A percentile compares a stretch with the other conserved stretches of the same genome.
Evolutionary conservation across 1,140 invertebrate species (phyloP).

Genomic region (Caenorhabditis elegans): DNA sequence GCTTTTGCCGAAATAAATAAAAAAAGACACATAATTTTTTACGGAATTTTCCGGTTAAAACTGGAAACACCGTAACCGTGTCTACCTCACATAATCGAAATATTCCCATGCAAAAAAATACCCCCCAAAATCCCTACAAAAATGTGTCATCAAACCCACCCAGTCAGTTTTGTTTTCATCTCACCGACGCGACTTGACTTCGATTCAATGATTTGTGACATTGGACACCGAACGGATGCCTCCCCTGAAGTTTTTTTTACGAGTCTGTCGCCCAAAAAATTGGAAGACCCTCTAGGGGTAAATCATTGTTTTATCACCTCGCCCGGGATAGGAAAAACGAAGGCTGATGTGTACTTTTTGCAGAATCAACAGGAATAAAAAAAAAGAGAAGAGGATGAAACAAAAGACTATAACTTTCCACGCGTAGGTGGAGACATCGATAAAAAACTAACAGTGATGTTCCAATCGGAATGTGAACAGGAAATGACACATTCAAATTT

Average conservation of each 20-base stretch:
- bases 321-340: neutral
- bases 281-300: neutral
- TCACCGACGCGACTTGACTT: neutral
- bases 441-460: too few relatives aligned
- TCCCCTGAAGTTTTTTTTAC: neutral
- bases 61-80: too few relatives aligned
- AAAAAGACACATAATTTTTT: too few relatives aligned
- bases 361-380: too few relatives aligned
- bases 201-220: constrained; percentile 27
- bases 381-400: neutral
- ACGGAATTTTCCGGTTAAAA: too few relatives aligned
- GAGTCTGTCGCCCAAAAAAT: constrained; percentile 1
- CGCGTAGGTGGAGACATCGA: neutral
- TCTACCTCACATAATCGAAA: too few relatives aligned
- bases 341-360: constrained; percentile 19
- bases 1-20: too few relatives aligned
- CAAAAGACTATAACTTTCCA: constrained; percentile 22
- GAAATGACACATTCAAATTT: too few relatives aligned
- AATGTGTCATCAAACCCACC: constrained; percentile 20
- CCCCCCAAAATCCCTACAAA: neutral
- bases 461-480: neutral
- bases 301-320: constrained; percentile 26
- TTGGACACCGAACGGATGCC: neutral
- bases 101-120: neutral
- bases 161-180: constrained; percentile 1